Evolutionary conservation across 2,888 invertebrate genomes (phyloP).

Genomic region (Loripinus fragilis): DNA sequence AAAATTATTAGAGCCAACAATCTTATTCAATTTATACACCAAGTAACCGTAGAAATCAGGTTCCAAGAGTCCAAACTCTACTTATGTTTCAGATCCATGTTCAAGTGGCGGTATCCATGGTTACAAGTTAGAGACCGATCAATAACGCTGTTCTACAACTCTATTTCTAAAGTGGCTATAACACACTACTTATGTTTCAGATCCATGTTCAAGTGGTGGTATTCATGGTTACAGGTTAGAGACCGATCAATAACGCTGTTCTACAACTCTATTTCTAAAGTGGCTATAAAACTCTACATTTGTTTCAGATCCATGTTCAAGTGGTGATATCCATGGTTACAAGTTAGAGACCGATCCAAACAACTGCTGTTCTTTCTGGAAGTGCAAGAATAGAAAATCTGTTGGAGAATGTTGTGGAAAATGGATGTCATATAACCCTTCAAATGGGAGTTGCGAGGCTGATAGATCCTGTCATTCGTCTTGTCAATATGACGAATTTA

Average conservation of each 20-base stretch:
- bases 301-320: slow-evolving; percentile 55
- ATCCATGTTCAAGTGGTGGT: slow-evolving; percentile 43
- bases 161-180: no score
- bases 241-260: no score
- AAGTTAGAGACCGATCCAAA: slow-evolving; percentile 36
- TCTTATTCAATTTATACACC: no score
- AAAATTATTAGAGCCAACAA: no score
- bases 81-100: slow-evolving; percentile 60
- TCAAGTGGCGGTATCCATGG: slow-evolving; percentile 28
- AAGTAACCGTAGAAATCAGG: no score
- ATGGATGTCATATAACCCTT: slow-evolving; percentile 41
- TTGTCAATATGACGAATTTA: slow-evolving; percentile 52
- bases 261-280: no score
- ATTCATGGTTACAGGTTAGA: slow-evolving; percentile 49
- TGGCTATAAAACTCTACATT: no score
- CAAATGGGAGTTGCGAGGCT: slow-evolving; percentile 39
- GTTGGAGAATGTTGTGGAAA: slow-evolving; percentile 60
- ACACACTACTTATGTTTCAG: no score
- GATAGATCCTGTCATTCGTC: slow-evolving; percentile 39
- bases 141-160: no score
- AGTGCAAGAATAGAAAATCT: slow-evolving; percentile 53
- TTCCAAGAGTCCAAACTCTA: no score
- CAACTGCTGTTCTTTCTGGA: slow-evolving; percentile 64
- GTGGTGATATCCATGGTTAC: slow-evolving; percentile 41
- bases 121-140: slow-evolving; percentile 44